Evolutionary conservation across 1,140 invertebrate genomes (phyloP), one percentile per base, ranked within the genome.

Genomic region (Tribolium castaneum): DNA sequence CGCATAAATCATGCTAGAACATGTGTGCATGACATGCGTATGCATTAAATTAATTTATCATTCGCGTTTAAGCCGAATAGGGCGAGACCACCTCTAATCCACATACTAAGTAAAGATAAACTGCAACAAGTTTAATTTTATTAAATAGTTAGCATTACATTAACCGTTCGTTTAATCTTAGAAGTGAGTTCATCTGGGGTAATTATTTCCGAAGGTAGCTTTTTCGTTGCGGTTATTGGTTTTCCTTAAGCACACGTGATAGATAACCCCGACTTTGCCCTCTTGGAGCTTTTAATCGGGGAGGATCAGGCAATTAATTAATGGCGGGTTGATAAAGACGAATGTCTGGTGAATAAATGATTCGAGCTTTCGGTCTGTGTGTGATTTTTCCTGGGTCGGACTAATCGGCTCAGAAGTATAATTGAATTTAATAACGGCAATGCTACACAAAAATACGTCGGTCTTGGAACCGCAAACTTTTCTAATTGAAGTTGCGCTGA

Each of bases 391-490:
- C 25, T 7, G 3, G 2, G 0, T 30, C 10, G 30, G 59, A 66
- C 45, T 12, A 66, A 35, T 66, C 59, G 59, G 10, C 59, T 66
- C 14, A 66, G 25, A 66, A 35, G 59, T 6, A 66, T 66, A 66
- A 66, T 66, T 66, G 59, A 66, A 66, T 66, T 66, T 66, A 66
- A 66, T 66, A 66, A 66, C 59, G 59, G 30, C 59, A 66, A 66
- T 66, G 59, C 30, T 35, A 66, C 59, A 66, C 59, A 66, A 66
- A 66, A 66, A 66, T 66, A 66, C 59, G 16, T n/a, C n/a, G 59
- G 30, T n/a, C 54, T 5, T 35, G 30, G 59, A 66, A 39, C 59
- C 59, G 59, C 59, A 66, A 66, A 66, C 59, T 66, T 66, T 66
- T 30, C n/a, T 66, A 66, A 66, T 66, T 66, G 59, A 66, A 66